Evolutionary conservation across 1,140 invertebrate species (phyloP).

Genomic region (Zaprionus lachaisei): DNA sequence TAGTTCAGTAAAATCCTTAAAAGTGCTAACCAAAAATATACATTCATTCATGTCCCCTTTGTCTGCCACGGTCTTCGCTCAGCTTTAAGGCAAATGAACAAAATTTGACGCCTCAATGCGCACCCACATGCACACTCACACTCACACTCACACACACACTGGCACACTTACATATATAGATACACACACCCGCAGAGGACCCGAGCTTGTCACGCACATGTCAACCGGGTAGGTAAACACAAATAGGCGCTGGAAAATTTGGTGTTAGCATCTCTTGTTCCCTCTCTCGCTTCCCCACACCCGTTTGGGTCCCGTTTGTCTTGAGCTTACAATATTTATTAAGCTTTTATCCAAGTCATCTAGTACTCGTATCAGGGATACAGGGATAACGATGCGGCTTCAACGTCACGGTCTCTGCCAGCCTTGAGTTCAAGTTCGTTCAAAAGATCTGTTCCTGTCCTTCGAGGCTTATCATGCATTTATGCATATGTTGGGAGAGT

Average conservation of each 20-base stretch:
- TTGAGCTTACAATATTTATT: constrained; percentile 69
- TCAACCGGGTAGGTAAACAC: constrained; percentile 18
- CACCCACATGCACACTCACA: background rate
- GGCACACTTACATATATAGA: background rate
- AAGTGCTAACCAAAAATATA: constrained; percentile 5
- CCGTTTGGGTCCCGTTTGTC: background rate
- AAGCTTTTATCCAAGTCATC: constrained; percentile 79
- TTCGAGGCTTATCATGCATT: constrained; percentile 8
- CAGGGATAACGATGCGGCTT: constrained; percentile 69
- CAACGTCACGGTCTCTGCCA: constrained; percentile 29
- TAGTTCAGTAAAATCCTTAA: constrained; percentile 3
- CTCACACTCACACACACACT: background rate
- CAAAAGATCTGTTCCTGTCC: background rate
- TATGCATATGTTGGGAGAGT: background rate
- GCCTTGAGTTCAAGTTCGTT: constrained; percentile 1
- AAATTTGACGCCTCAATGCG: constrained; percentile 13
- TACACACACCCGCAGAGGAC: constrained; percentile 1
- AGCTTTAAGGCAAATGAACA: constrained; percentile 9
- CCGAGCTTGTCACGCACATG: constrained; percentile 14
- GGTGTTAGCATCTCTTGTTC: constrained; percentile 6
- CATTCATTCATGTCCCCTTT: background rate
- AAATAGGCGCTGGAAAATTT: constrained; percentile 40
- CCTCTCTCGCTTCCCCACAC: background rate
- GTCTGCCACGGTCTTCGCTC: background rate
- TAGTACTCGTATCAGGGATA: constrained; percentile 53